Conservation (phyloP, 2,797 vertebrate genomes). For the Protonibea diacanthus region DNA sequence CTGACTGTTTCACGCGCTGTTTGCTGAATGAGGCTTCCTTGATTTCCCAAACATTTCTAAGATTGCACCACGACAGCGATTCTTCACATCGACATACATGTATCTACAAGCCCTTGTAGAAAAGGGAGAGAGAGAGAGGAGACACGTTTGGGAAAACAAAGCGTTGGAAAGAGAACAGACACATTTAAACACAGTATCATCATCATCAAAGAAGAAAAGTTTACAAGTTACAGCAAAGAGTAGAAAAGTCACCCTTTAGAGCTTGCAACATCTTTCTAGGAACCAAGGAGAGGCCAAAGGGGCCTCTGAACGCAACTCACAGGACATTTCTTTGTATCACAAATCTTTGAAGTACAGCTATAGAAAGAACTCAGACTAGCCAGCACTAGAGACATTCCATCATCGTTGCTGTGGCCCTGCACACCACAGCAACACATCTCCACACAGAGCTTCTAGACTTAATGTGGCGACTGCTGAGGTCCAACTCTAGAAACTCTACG, state of each 20-base stretch:
- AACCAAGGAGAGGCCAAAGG: constrained; percentile 54
- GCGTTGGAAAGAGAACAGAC: constrained; percentile 37
- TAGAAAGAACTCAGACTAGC: constrained; percentile 79
- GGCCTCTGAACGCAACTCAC: constrained; percentile 57
- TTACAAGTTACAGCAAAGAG: constrained; percentile 70
- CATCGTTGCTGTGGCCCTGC: constrained; percentile 64
- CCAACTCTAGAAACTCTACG: constrained; percentile 56
- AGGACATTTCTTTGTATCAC: constrained; percentile 63
- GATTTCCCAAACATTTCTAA: constrained; percentile 79
- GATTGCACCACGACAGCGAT: constrained; percentile 66
- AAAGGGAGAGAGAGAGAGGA: constrained; percentile 54
- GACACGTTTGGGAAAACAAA: constrained; percentile 79
- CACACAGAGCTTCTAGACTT: constrained; percentile 38
- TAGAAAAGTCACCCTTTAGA: constrained; percentile 69
- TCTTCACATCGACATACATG: constrained; percentile 60
- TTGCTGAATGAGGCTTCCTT: constrained; percentile 70
- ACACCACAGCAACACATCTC: constrained; percentile 54
- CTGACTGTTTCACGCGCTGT: constrained; percentile 67
- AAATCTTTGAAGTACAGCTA: constrained; percentile 66
- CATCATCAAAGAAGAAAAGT: constrained; percentile 53
- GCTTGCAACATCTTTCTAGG: constrained; percentile 51
- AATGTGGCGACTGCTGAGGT: constrained; percentile 39
- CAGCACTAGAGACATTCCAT: constrained; percentile 82
- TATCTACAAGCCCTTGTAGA: constrained; percentile 76
- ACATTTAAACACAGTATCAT: constrained; percentile 68